Evolutionary conservation across 2,888 invertebrate genomes (phyloP), one percentile per base, ranked within the genome.

Genomic region (Eucera pruinosa): DNA sequence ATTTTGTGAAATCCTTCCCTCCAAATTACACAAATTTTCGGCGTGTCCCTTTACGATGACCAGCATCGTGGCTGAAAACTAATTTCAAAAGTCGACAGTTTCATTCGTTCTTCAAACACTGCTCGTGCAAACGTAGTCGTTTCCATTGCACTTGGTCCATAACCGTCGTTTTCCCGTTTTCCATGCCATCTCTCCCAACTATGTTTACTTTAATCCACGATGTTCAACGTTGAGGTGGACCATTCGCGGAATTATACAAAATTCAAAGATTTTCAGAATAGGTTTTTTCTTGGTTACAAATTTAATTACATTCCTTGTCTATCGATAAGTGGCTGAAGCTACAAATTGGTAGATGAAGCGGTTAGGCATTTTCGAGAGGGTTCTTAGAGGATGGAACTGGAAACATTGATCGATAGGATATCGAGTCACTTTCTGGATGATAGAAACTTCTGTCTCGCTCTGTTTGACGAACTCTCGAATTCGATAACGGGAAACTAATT

Each of bases 41-140:
- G 7, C n/a, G n/a, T 9, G 18, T 41, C 13, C 57, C 43, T 47
- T n/a, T 6, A 0, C 50, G 45, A 20, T 1, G 18, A 2, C 11
- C 25, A 11, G 13, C 52, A 1, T 9, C 18, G 36, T 18, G 13
- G 27, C 39, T 18, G 1, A 1, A 43, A 52, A 73, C 70, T 69
- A 73, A 71, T 74, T 71, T 45, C 52, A 9, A 55, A 73, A 39
- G 62, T 74, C 25, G 18, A 45, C n/a, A n/a, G 23, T 45, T 43
- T 43, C 47, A n/a, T 5, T 27, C 36, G 47, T 39, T 54, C 57
- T n/a, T 1, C 55, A 52, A 65, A 41, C 47, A 48, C 48, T n/a
- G 6, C n/a, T 11, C 18, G 15, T 27, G 27, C 27, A 41, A 50
- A 50, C 39, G 13, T 15, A 20, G 43, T 61, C 54, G 18, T 55